Percentiles rank a stretch among this genome's conserved stretches.
phyloP scores from a whole-genome alignment of 2,113 vertebrate genomes.

The Ageneiosus marmoratus region DNA sequence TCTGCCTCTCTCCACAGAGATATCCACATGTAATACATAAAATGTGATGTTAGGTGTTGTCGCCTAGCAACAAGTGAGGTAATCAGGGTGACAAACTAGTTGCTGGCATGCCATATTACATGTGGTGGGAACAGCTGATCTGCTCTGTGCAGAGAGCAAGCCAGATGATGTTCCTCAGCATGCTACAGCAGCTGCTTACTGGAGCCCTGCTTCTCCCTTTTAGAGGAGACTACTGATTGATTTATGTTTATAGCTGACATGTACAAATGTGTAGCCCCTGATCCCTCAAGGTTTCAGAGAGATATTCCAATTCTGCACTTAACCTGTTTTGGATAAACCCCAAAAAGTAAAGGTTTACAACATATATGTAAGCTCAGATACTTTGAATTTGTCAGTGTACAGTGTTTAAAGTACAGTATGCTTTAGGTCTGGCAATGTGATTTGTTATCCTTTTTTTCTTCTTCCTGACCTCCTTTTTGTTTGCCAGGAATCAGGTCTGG shows the following conservation, averaged over 20 bases:
- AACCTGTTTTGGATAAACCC: not conserved
- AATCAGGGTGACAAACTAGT: slow-evolving; percentile 80
- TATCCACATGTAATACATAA: slow-evolving; percentile 73
- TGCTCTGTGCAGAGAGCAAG: slow-evolving; percentile 71
- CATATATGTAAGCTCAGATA: not conserved
- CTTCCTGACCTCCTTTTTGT: not conserved
- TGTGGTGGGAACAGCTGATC: slow-evolving; percentile 77
- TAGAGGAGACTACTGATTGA: slow-evolving; percentile 50
- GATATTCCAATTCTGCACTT: not conserved
- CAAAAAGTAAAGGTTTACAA: not conserved
- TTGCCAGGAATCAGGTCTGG: slow-evolving; percentile 1
- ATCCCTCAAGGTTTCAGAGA: not conserved
- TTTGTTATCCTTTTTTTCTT: slow-evolving; percentile 2
- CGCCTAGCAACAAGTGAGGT: slow-evolving; percentile 83
- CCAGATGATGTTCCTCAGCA: slow-evolving; percentile 69
- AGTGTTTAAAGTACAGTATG: not conserved
- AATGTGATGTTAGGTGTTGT: slow-evolving; percentile 78
- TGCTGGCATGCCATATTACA: slow-evolving; percentile 72
- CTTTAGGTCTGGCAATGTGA: not conserved
- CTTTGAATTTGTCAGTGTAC: not conserved
- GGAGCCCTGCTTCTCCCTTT: slow-evolving; percentile 40
- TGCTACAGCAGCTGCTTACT: slow-evolving; percentile 61
- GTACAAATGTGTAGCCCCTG: slow-evolving; percentile 25
- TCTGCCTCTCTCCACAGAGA: slow-evolving; percentile 67
- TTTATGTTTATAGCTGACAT: slow-evolving; percentile 35